Evolutionary conservation across 1,140 invertebrate genomes (phyloP).

Genomic region (Eulimnadia texana): DNA sequence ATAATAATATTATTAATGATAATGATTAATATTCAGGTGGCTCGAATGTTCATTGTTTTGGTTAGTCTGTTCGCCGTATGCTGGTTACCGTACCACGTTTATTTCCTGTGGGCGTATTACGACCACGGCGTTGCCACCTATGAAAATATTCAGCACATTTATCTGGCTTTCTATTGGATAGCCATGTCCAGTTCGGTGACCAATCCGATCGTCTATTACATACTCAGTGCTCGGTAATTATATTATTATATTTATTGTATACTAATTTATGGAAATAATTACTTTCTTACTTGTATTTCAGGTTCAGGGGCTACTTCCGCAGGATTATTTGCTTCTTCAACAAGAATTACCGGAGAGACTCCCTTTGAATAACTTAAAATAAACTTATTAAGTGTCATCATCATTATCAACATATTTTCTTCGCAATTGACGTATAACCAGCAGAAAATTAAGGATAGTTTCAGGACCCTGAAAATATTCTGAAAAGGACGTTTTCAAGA

Average conservation of each 20-base stretch:
- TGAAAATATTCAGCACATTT: constrained; percentile 59
- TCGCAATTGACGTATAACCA: too few species aligned
- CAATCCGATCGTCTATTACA: constrained; percentile 81
- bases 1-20: too few species aligned
- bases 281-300: not conserved
- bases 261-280: not conserved
- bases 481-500: too few species aligned
- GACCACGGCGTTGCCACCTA: constrained; percentile 50
- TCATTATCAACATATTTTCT: too few species aligned
- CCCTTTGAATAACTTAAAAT: too few species aligned
- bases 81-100: constrained; percentile 77
- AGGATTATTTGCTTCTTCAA: not conserved
- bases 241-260: too few species aligned
- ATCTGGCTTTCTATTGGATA: constrained; percentile 69
- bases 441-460: too few species aligned
- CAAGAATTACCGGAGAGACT: too few species aligned
- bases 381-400: too few species aligned
- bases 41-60: constrained; percentile 68
- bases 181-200: constrained; percentile 86
- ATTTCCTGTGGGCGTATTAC: constrained; percentile 70
- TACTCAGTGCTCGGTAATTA: constrained; percentile 69
- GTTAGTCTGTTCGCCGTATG: constrained; percentile 71
- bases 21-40: constrained; percentile 59
- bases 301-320: constrained; percentile 1
- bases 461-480: too few species aligned